These are phyloP conservation scores for Trichopria drosophilae DNA, from an alignment of 2,888 invertebrate genomes.

Conservation along the genomic window DNA sequence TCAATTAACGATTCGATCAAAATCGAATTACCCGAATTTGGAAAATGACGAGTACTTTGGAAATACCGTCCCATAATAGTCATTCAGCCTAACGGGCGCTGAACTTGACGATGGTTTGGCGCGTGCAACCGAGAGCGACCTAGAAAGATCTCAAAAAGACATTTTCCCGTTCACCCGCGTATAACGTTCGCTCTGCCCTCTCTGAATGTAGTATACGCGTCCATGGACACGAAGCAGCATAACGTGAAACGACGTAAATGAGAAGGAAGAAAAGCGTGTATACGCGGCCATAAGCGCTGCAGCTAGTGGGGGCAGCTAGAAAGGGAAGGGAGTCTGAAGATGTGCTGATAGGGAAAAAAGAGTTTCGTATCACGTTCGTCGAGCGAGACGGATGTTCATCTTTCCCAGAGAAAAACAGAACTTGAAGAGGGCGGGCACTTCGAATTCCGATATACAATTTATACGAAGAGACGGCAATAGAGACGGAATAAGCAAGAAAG, in stretches of 20 bases:
- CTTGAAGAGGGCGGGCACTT: too few relatives aligned
- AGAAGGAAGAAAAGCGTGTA: too few relatives aligned
- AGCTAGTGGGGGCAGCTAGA: conserved; percentile 54
- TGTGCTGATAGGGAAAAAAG: too few relatives aligned
- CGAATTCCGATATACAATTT: too few relatives aligned
- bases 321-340: conserved; percentile 35
- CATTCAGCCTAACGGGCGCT: conserved; percentile 13
- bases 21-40: not conserved
- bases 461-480: too few relatives aligned
- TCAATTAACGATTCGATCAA: too few relatives aligned
- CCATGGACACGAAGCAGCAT: conserved; percentile 37
- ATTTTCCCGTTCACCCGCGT: conserved; percentile 57
- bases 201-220: conserved; percentile 24
- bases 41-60: conserved; percentile 13
- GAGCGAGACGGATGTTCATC: too few relatives aligned
- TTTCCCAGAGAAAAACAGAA: too few relatives aligned
- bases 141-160: conserved; percentile 54
- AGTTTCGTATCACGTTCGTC: too few relatives aligned
- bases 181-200: conserved; percentile 37
- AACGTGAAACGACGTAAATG: conserved; percentile 50
- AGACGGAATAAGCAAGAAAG: too few relatives aligned
- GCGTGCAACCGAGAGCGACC: conserved; percentile 51
- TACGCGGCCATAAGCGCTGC: too few relatives aligned
- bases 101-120: conserved; percentile 36
- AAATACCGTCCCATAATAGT: too few relatives aligned